These are phyloP conservation scores for Melanophora roralis DNA, from an alignment of 2,888 invertebrate species.

Conservation along the genomic window DNA sequence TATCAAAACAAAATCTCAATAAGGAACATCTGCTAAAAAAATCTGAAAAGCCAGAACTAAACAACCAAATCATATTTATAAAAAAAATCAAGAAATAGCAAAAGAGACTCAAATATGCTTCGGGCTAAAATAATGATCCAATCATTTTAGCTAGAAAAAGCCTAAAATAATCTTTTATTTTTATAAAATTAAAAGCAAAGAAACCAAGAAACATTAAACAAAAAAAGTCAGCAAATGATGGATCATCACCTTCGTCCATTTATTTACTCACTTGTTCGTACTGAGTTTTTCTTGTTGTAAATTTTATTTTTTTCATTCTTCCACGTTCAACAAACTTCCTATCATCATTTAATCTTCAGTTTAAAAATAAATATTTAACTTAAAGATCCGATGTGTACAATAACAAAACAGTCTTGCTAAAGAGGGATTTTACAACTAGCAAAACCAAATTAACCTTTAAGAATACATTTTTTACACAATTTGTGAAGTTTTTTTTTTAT, in stretches of 20 bases:
- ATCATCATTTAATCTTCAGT: background rate
- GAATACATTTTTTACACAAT: background rate
- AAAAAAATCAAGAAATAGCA: constrained; percentile 7
- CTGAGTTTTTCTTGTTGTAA: background rate
- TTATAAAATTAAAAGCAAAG: background rate
- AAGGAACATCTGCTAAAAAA: background rate
- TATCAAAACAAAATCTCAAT: background rate
- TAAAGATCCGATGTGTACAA: background rate
- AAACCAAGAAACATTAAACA: constrained; percentile 1
- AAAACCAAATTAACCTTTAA: background rate
- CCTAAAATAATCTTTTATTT: background rate
- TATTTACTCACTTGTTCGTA: background rate
- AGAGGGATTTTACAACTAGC: background rate
- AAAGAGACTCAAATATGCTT: background rate
- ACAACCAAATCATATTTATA: constrained; percentile 2
- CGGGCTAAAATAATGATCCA: constrained; percentile 26
- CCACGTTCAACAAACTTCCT: background rate
- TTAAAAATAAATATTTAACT: background rate
- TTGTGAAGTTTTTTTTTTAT: background rate
- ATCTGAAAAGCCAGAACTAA: constrained; percentile 24
- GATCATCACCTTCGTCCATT: constrained; percentile 1
- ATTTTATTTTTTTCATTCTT: background rate
- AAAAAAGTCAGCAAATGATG: constrained; percentile 14
- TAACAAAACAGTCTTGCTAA: background rate
- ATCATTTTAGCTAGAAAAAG: background rate